A percentile compares a stretch with the other conserved stretches of the same genome.
Evolutionary conservation across 2,113 vertebrate genomes (phyloP).

Genomic region (Pluvianellus socialis): DNA sequence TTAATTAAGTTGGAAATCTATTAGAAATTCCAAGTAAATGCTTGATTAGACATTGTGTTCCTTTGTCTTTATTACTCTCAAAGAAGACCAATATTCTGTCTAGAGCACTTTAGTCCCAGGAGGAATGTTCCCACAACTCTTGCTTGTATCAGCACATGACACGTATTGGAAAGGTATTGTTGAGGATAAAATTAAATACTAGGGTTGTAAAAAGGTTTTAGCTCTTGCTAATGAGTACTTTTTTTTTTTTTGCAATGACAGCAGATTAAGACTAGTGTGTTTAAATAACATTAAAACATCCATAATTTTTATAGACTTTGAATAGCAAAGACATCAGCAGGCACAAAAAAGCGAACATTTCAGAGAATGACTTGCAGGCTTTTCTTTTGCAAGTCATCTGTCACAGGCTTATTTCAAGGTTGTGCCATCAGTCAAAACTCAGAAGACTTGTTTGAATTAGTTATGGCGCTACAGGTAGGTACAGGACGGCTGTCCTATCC

Average conservation of each 20-base stretch:
- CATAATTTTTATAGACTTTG: conserved; percentile 15
- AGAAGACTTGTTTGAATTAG: not conserved
- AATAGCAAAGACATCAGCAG: not conserved
- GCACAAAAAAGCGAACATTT: not conserved
- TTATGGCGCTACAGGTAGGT: not conserved
- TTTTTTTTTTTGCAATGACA: not conserved
- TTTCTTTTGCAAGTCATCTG: not conserved
- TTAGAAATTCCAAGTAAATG: conserved; percentile 25
- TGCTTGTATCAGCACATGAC: conserved; percentile 29
- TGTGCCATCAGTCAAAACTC: not conserved
- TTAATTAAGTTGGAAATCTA: conserved; percentile 33
- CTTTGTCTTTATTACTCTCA: conserved; percentile 18
- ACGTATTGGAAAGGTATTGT: not conserved
- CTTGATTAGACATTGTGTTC: conserved; percentile 9
- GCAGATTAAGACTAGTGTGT: not conserved
- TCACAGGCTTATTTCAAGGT: not conserved
- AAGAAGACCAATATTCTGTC: not conserved
- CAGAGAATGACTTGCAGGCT: not conserved
- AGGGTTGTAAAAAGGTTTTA: conserved; percentile 28
- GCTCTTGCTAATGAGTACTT: not conserved
- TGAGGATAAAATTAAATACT: conserved; percentile 32
- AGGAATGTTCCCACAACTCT: not conserved
- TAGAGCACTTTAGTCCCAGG: not conserved
- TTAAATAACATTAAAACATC: conserved; percentile 43
- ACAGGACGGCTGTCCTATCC: not conserved